Evolutionary conservation across 2,113 vertebrate genomes (phyloP).

Genomic region (Aix galericulata): DNA sequence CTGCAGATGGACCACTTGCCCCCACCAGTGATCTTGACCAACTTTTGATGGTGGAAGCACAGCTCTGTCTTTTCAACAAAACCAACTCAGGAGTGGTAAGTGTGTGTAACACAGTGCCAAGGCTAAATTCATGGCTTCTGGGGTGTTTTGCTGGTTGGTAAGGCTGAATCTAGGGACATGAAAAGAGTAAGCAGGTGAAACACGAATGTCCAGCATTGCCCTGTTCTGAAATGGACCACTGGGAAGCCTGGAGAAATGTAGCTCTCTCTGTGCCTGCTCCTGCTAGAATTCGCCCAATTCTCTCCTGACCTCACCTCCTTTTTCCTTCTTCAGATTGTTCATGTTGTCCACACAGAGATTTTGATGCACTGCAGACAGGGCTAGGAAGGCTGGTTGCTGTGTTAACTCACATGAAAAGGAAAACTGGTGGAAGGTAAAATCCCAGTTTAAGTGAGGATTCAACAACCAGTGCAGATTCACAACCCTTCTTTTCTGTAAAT

Average conservation of each 20-base stretch:
- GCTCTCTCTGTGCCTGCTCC: neutral
- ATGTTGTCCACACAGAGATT: neutral
- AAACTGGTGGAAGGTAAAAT: neutral
- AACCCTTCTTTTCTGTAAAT: neutral
- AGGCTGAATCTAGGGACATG: neutral
- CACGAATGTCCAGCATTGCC: neutral
- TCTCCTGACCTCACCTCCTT: neutral
- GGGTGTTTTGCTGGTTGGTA: neutral
- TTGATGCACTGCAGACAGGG: no score
- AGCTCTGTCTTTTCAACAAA: neutral
- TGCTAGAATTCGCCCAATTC: neutral
- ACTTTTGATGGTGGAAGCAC: neutral
- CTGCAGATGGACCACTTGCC: neutral
- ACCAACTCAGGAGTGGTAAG: neutral
- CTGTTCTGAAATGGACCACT: neutral
- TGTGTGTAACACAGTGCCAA: rapidly evolving
- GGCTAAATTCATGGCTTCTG: neutral
- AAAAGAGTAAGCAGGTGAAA: neutral
- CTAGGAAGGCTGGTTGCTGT: neutral
- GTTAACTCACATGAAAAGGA: neutral
- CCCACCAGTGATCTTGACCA: neutral
- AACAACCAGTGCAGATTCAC: neutral
- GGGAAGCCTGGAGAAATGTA: neutral
- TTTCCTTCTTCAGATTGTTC: neutral
- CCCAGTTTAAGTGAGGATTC: neutral